A percentile compares a stretch with the other conserved stretches of the same genome.
phyloP scores from a whole-genome alignment of 2,797 vertebrate genomes.

The Carduelis carduelis region DNA sequence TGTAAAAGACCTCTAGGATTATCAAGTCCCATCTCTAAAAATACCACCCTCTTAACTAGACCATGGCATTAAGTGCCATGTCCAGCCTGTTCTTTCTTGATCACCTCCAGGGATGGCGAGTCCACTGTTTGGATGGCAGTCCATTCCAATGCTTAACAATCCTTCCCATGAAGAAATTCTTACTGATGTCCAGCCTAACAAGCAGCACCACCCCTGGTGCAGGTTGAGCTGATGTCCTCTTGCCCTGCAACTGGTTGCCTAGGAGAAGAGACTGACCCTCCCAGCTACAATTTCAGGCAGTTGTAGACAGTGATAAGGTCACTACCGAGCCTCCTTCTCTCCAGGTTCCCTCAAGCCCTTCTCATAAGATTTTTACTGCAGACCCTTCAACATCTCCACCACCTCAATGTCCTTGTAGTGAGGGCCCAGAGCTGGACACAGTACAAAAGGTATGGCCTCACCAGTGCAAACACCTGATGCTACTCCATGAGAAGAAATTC shows the following conservation, averaged over 20 bases:
- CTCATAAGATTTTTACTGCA: not conserved
- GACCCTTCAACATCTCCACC: not conserved
- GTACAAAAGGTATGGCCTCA: not conserved
- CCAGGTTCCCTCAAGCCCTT: not conserved
- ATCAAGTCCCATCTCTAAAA: not conserved
- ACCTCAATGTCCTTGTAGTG: not conserved
- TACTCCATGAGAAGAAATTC: not conserved
- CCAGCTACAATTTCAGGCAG: not conserved
- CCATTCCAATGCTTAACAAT: not conserved
- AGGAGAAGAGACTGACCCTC: not conserved
- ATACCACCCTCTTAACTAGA: not conserved
- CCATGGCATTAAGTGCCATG: accelerated
- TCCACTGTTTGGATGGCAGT: too few relatives aligned
- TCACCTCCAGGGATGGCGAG: not conserved
- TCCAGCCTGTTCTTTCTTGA: not conserved
- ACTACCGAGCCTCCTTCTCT: not conserved
- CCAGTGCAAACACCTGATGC: not conserved
- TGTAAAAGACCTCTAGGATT: not conserved
- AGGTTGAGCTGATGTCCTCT: not conserved
- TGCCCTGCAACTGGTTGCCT: not conserved
- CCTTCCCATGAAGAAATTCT: not conserved
- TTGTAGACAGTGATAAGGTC: not conserved
- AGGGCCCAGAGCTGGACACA: not conserved
- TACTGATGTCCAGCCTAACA: not conserved
- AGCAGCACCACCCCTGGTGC: not conserved